Evolutionary conservation across 2,797 vertebrate genomes (phyloP), one percentile per base, ranked within the genome.

Genomic region (Sebastes itinus): DNA sequence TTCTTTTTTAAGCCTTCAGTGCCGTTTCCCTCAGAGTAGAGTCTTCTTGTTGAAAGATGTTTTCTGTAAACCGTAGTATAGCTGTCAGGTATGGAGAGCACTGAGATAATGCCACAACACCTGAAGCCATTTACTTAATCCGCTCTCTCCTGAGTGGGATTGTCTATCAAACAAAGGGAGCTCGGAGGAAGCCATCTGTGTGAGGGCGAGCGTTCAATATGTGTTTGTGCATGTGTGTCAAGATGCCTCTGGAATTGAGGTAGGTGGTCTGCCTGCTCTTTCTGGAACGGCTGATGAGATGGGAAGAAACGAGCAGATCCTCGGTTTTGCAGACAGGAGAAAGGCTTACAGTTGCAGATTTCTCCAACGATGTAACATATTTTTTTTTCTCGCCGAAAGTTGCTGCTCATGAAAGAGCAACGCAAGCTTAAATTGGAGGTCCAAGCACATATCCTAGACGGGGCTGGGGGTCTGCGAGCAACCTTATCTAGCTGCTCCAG

Each of bases 161-260:
- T 95, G 93, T 88, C 90, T 96, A 95, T 96, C 96, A 97, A 94
- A 96, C 95, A 95, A 96, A 95, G 95, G 93, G 91, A 55, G 79
- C 77, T 49, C 10, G 87, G 76, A 82, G 75, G 74, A 83, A 58
- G 59, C 65, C 80, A 69, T 78, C 70, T 82, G 83, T 77, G 77
- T 38, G 72, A 79, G 61, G 72, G 74, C 30, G 83, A 76, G 63
- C 79, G 80, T 82, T 85, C 72, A 67, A 70, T 63, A 64, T 90
- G 73, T 83, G 91, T 90, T 87, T 84, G 86, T 90, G 86, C 82
- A 82, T 90, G 87, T 78, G 77, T 81, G 72, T 87, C 63, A 77
- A 77, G 72, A 54, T 72, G 67, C 70, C 49, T 82, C 67, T 80
- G 75, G 78, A 87, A 81, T 70, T 78, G 75, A 77, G 81, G 81